Percentiles rank a stretch among this genome's conserved stretches.
Conservation (phyloP, 2,797 vertebrate genomes). For the Anableps anableps region DNA sequence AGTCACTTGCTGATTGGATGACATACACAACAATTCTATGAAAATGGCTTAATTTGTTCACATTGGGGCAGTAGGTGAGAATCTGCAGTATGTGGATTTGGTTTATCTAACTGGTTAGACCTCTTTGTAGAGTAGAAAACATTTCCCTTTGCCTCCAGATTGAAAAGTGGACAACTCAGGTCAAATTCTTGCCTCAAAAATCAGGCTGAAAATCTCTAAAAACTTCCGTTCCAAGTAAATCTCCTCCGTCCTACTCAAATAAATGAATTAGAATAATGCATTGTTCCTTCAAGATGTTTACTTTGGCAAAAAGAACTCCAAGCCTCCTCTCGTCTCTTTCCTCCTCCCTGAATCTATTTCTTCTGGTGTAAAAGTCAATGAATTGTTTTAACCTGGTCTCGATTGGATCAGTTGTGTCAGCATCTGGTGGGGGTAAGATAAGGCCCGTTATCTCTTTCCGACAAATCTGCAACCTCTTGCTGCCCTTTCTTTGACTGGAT, state of each 20-base stretch:
- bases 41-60: not conserved
- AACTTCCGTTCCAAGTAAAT: conserved; percentile 13
- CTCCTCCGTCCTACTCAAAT: not conserved
- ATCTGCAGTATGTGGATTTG: not conserved
- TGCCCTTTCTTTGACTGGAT: conserved; percentile 49
- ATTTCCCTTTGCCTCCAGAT: not conserved
- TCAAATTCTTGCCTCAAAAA: not conserved
- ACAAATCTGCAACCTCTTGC: conserved; percentile 67
- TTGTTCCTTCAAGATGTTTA: conserved; percentile 26
- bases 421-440: conserved; percentile 81
- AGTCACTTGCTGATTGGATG: not conserved
- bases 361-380: conserved; percentile 76
- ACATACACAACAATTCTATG: not conserved
- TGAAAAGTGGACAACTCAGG: not conserved
- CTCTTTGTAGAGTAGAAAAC: not conserved
- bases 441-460: conserved; percentile 76
- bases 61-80: not conserved
- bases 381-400: conserved; percentile 75
- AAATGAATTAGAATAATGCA: conserved; percentile 8
- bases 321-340: conserved; percentile 34
- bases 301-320: conserved; percentile 19
- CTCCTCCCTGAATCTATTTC: conserved; percentile 40
- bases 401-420: conserved; percentile 74
- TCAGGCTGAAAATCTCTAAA: not conserved
- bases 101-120: not conserved